A percentile compares a stretch with the other conserved stretches of the same genome.
phyloP scores from a whole-genome alignment of 2,888 invertebrate species.

The Stegana nigrithorax region DNA sequence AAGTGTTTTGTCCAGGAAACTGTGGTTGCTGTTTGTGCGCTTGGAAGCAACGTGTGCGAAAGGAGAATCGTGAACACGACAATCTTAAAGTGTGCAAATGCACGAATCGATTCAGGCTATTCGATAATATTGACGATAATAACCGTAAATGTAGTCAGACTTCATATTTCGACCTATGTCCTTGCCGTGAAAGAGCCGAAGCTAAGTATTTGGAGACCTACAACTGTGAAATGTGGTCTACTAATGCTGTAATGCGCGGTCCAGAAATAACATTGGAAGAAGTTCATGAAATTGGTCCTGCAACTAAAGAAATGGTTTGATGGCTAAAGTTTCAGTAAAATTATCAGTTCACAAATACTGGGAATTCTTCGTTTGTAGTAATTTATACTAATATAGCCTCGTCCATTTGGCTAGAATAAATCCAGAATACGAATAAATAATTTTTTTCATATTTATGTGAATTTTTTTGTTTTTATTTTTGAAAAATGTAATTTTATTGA shows the following conservation, averaged over 20 bases:
- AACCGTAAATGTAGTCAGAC: constrained; percentile 40
- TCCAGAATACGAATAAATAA: too few relatives aligned
- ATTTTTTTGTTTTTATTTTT: too few relatives aligned
- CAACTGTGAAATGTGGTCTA: constrained; percentile 52
- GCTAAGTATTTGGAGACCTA: constrained; percentile 54
- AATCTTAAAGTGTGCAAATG: constrained; percentile 60
- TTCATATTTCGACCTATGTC: constrained; percentile 59
- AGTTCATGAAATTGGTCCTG: constrained; percentile 42
- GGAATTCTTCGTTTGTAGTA: too few relatives aligned
- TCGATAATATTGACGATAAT: constrained; percentile 36
- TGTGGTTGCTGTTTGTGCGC: constrained; percentile 64
- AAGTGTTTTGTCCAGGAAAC: constrained; percentile 56
- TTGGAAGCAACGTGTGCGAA: constrained; percentile 46
- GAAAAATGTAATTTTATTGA: too few relatives aligned
- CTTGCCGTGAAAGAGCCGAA: constrained; percentile 63
- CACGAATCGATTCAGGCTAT: constrained; percentile 47
- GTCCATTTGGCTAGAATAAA: too few relatives aligned
- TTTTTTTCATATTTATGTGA: too few relatives aligned
- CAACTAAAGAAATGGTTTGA: too few relatives aligned
- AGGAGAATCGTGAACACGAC: constrained; percentile 38
- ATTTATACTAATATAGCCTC: too few relatives aligned
- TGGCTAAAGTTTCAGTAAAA: too few relatives aligned
- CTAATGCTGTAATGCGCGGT: constrained; percentile 31
- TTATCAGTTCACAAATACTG: too few relatives aligned
- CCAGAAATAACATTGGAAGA: constrained; percentile 43